Percentiles rank a stretch among this genome's conserved stretches.
phyloP scores from a whole-genome alignment of 2,113 vertebrate species.

The Rhineura floridana region DNA sequence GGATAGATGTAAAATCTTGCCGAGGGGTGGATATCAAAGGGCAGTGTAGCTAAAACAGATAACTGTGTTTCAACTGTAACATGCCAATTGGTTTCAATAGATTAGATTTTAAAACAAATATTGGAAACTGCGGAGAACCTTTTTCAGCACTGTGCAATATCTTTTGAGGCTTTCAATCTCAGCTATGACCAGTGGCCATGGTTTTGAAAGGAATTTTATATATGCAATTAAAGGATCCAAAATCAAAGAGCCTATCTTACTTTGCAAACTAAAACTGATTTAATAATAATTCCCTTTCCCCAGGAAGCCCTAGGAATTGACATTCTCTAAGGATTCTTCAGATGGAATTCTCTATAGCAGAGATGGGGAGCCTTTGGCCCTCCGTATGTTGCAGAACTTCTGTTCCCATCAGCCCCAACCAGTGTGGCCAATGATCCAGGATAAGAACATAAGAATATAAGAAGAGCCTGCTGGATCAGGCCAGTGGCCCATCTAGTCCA shows the following conservation, averaged over 20 bases:
- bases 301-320: background rate
- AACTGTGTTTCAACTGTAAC: slow-evolving; percentile 42
- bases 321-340: background rate
- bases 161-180: background rate
- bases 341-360: background rate
- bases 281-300: background rate
- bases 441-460: no score
- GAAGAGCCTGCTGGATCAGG: no score
- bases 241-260: background rate
- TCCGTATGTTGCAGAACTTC: no score
- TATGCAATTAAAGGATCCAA: background rate
- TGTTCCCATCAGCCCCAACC: no score
- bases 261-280: no score
- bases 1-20: slow-evolving; percentile 53
- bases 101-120: slow-evolving; percentile 56
- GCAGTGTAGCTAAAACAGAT: slow-evolving; percentile 55
- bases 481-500: no score
- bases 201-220: background rate
- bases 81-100: slow-evolving; percentile 60
- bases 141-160: slow-evolving; percentile 20
- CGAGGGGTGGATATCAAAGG: slow-evolving; percentile 62
- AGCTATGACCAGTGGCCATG: slow-evolving; percentile 7
- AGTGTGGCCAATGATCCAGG: no score
- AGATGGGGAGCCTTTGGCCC: no score
- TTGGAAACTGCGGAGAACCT: slow-evolving; percentile 17